These are phyloP conservation scores for Cephus runcator DNA, from an alignment of 2,888 invertebrate genomes.

Conservation along the genomic window DNA sequence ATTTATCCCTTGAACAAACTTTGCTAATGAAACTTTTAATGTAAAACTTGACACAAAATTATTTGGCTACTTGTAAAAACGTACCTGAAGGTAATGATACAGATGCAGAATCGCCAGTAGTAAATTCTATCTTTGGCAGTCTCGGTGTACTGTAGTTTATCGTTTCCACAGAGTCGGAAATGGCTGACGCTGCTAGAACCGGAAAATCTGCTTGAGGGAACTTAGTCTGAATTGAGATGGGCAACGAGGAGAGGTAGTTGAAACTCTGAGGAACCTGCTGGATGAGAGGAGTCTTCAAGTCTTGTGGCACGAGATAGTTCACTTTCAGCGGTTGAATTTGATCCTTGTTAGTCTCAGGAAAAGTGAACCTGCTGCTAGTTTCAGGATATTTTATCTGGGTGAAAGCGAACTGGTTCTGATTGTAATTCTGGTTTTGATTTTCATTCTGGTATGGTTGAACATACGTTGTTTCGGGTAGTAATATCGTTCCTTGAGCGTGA, in stretches of 20 bases:
- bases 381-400: background rate
- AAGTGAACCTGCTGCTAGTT: background rate
- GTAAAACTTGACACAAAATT: background rate
- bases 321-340: background rate
- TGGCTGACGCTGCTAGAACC: slow-evolving; percentile 35
- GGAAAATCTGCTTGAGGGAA: slow-evolving; percentile 22
- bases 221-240: background rate
- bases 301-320: background rate
- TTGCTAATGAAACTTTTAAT: background rate
- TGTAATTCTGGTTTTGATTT: background rate
- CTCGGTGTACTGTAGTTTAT: slow-evolving; percentile 35
- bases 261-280: slow-evolving; percentile 27
- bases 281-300: background rate
- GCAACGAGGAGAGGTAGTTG: slow-evolving; percentile 23
- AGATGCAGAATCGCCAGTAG: background rate
- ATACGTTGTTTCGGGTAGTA: background rate
- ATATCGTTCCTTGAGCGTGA: background rate
- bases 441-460: background rate
- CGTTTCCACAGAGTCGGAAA: slow-evolving; percentile 34
- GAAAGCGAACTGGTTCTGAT: background rate
- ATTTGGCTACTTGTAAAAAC: background rate
- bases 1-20: no score
- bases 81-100: background rate
- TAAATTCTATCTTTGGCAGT: slow-evolving; percentile 35
- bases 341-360: background rate